These are phyloP conservation scores for Torymus aiolomorphi DNA, from an alignment of 2,888 invertebrate species.

Conservation along the genomic window DNA sequence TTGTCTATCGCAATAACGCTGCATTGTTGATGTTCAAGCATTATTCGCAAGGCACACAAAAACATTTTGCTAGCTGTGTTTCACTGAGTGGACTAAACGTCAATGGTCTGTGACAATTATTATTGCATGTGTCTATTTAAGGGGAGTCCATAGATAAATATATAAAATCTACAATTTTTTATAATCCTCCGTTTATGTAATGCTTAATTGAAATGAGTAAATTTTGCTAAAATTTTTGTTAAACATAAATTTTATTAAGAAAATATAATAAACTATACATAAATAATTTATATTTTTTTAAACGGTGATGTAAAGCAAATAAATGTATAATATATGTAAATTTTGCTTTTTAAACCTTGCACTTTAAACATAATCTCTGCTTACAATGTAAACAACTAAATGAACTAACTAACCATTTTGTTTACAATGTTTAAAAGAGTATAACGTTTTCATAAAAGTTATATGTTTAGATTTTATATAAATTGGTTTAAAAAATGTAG, in stretches of 20 bases:
- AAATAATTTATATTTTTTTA: slow-evolving; percentile 32
- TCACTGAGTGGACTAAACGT: not conserved
- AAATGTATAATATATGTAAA: slow-evolving; percentile 19
- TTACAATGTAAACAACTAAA: not conserved
- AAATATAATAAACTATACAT: not conserved
- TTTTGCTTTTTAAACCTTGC: slow-evolving; percentile 10
- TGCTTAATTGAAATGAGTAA: not conserved
- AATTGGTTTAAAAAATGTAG: slow-evolving; percentile 17
- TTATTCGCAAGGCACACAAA: slow-evolving; percentile 50
- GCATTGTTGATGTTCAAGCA: slow-evolving; percentile 31
- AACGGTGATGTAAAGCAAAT: slow-evolving; percentile 7
- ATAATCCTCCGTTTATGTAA: not conserved
- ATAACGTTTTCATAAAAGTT: not conserved
- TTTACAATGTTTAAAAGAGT: no score
- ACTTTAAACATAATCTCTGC: not conserved
- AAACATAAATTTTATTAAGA: not conserved
- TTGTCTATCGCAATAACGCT: slow-evolving; percentile 21
- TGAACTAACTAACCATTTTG: no score
- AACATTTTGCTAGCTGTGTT: not conserved
- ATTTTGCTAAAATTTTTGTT: not conserved
- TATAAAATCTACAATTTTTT: slow-evolving; percentile 1
- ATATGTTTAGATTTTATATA: not conserved
- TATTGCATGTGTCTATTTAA: slow-evolving; percentile 2
- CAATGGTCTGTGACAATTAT: not conserved
- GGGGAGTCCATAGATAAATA: slow-evolving; percentile 31